Base-by-base conservation (phyloP, 2,888 invertebrate genomes). In the Apamea crenata region DNA sequence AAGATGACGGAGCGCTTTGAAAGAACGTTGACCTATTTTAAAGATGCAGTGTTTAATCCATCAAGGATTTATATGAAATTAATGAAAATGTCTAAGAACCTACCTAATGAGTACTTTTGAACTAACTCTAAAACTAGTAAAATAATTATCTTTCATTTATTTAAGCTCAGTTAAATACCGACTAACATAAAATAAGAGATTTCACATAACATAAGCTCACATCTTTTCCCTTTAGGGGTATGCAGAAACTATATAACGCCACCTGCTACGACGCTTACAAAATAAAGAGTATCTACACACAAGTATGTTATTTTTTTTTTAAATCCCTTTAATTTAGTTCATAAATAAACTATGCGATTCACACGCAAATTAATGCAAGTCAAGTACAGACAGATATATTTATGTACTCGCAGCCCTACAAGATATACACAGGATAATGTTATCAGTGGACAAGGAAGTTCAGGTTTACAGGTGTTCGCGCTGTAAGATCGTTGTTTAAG, bases 371-470 rank as follows among this genome's bases (percentile, higher is more conserved):
- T 36, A 59, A 67, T 36, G 8, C 36, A 14, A 25, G 16, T 36
- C 1, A 66, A 32, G 18, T 8, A n/a, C 10, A 16, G 5, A 50
- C 0, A 32, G 2, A 53, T 40, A 16, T 16, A 36, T 36, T 47
- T 16, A 12, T 50, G 18, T 29, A 61, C 18, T 14, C 14, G 7
- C 83, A 83, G 47, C 82, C 85, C 82, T 83, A 44, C 18, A 36
- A 63, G 16, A 74, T 72, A 8, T 63, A 63, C 56, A 1, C 14
- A 65, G 65, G 71, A 83, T 83, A 81, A 83, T 65, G 75, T 81
- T 85, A 83, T 85, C 83, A 85, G 53, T 69, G 75, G 71, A 81
- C 75, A 85, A 85, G 82, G 81, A 85, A 83, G 85, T 83, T 56
- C 81, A 72, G 21, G 71, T 65, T 75, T 75, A 85, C 81, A 85